A percentile compares a stretch with the other conserved stretches of the same genome.
These are phyloP conservation scores for Eupristina koningsbergeri DNA, from an alignment of 1,140 invertebrate genomes.

Conservation along the genomic window DNA sequence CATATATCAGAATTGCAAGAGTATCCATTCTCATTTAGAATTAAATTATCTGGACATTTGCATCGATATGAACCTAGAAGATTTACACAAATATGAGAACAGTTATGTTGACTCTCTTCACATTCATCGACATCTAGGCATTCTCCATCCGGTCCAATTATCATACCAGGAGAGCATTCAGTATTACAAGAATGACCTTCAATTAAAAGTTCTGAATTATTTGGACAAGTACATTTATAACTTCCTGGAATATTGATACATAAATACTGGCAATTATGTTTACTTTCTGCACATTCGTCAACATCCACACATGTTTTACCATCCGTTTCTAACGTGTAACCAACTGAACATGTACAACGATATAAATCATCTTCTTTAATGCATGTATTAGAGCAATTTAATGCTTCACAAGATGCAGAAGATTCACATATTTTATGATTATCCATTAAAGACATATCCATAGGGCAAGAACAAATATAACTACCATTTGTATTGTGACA, in stretches of 20 bases:
- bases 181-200: conserved; percentile 81
- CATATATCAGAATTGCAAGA: conserved; percentile 51
- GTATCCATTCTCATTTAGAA: conserved; percentile 53
- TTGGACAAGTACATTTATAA: conserved; percentile 85
- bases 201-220: conserved; percentile 80
- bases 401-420: conserved; percentile 38
- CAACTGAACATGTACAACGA: conserved; percentile 70
- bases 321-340: conserved; percentile 57
- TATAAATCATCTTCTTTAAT: conserved; percentile 68
- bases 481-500: conserved; percentile 76
- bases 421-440: conserved; percentile 79
- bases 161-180: conserved; percentile 74
- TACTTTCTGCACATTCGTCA: conserved; percentile 81
- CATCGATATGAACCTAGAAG: conserved; percentile 79
- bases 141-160: conserved; percentile 63
- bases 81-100: conserved; percentile 63
- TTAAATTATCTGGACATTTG: conserved; percentile 79
- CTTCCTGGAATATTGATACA: conserved; percentile 87
- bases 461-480: conserved; percentile 71
- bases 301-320: conserved; percentile 75
- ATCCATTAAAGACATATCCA: conserved; percentile 80
- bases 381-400: conserved; percentile 74
- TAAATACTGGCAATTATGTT: conserved; percentile 78
- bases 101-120: conserved; percentile 78
- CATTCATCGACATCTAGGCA: conserved; percentile 80